Base-by-base conservation (phyloP, 2,888 invertebrate species). In the Teleiodes luculella region DNA sequence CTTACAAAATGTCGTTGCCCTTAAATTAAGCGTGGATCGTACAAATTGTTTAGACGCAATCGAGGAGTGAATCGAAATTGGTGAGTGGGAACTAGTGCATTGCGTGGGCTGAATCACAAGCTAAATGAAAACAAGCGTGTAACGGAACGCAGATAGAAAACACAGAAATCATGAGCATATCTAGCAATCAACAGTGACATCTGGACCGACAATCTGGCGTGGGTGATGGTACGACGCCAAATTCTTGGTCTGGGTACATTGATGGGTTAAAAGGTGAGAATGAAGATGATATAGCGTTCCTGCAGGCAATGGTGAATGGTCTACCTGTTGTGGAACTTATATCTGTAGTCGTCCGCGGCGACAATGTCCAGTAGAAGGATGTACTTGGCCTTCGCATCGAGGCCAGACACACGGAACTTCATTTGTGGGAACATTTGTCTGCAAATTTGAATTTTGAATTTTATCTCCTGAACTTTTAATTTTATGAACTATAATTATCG, bases 401-500 rank as follows among this genome's bases (percentile, higher is more conserved):
- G 92, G 73, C 99, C 99, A 80, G 97, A 96, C 76, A 99, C 96
- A 82, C 98, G 96, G 90, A 98, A 98, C 93, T 98, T 98, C 95
- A 97, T 98, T 91, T 99, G 98, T 78, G 99, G 99, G 91, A 99
- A 99, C 97, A 99, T 99, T 93, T 99, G 97, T 93, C 98, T 99
- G 94, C 63, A 94, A 92, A 80, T 73, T 60, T 49, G 37, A 28
- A 24, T 33, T 33, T 47, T 24, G 7, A 30, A 31, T 18, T 47
- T 47, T 20, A 41, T 11, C 16, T 20, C 28, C 46, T 47, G 18
- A 16, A 33, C 11, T 30, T 16, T 47, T 39, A 18, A 10, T 4
- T 18, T 16, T 16, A 39, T 8, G 13, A 16, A 8, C 8, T 18
- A 39, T 39, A 14, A 6, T 14, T 36, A 35, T 35, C 35, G n/a